A percentile compares a stretch with the other conserved stretches of the same genome.
Evolutionary conservation across 2,113 vertebrate species (phyloP).

Genomic region (Caranx ignobilis): DNA sequence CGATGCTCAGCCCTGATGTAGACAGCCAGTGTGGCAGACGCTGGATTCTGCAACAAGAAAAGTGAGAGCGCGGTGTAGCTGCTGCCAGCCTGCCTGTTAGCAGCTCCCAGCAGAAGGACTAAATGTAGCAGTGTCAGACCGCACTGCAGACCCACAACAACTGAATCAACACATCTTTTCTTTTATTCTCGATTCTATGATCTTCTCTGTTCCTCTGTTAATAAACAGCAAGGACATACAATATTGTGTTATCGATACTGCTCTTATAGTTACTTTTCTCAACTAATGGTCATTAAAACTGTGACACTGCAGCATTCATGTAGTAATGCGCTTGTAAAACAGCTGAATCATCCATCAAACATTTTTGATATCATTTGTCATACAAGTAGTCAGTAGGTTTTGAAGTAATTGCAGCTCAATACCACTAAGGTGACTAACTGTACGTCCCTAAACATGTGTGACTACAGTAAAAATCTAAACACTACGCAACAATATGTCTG

Average conservation of each 20-base stretch:
- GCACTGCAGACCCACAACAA: not conserved
- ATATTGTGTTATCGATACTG: not conserved
- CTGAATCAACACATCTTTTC: not conserved
- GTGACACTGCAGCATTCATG: not conserved
- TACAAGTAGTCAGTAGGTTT: not conserved
- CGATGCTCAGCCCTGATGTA: not conserved
- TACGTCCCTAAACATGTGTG: not conserved
- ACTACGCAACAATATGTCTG: not conserved
- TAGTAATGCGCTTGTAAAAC: not conserved
- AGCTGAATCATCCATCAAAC: not conserved
- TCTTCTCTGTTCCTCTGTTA: not conserved
- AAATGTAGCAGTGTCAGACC: not conserved
- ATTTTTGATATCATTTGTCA: not conserved
- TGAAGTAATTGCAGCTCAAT: not conserved
- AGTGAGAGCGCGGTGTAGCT: not conserved
- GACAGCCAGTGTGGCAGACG: not conserved
- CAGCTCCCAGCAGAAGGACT: not conserved
- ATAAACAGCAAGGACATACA: not conserved
- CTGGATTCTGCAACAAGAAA: constrained; percentile 3
- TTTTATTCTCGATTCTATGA: not conserved
- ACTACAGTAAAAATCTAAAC: not conserved
- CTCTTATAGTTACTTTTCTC: too few relatives aligned
- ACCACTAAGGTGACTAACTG: not conserved
- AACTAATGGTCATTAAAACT: not conserved
- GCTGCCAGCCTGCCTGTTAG: not conserved